These are phyloP conservation scores for Torymus texanus DNA, from an alignment of 2,888 invertebrate genomes.

Conservation along the genomic window DNA sequence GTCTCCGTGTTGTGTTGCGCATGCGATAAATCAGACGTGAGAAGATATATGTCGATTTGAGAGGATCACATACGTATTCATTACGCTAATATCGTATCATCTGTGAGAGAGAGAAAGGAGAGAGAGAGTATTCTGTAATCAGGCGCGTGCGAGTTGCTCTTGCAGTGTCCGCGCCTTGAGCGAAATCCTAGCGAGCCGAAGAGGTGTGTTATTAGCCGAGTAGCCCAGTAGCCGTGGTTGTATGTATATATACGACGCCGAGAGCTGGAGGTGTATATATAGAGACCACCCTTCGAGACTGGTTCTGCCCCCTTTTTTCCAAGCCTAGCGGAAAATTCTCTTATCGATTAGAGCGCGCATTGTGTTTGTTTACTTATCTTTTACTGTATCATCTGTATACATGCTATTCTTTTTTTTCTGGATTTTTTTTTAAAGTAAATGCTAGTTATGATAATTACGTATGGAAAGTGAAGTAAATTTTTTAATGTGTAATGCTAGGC, in stretches of 20 bases:
- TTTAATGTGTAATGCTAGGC: too few species aligned
- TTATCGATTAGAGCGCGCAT: too few species aligned
- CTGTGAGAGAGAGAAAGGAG: not conserved
- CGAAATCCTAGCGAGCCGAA: conserved; percentile 27
- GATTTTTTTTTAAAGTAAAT: too few species aligned
- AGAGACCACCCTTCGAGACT: conserved; percentile 24
- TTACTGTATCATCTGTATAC: too few species aligned
- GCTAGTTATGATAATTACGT: too few species aligned
- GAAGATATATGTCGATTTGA: conserved; percentile 36
- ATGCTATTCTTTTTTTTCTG: too few species aligned
- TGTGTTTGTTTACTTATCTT: too few species aligned
- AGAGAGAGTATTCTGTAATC: conserved; percentile 22
- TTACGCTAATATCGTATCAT: conserved; percentile 45
- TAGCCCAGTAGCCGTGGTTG: conserved; percentile 23
- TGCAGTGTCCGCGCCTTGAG: conserved; percentile 2
- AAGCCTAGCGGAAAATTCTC: not conserved
- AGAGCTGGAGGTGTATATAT: too few species aligned
- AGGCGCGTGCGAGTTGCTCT: conserved; percentile 14
- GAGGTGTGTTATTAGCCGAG: conserved; percentile 39
- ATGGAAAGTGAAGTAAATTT: too few species aligned
- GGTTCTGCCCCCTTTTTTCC: not conserved
- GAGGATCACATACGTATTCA: conserved; percentile 20
- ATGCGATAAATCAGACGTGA: conserved; percentile 44
- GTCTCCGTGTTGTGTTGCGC: not conserved
- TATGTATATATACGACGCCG: not conserved